Conservation (phyloP, 92 coral and sea anemone genomes). For the Paragorgia papillata region DNA sequence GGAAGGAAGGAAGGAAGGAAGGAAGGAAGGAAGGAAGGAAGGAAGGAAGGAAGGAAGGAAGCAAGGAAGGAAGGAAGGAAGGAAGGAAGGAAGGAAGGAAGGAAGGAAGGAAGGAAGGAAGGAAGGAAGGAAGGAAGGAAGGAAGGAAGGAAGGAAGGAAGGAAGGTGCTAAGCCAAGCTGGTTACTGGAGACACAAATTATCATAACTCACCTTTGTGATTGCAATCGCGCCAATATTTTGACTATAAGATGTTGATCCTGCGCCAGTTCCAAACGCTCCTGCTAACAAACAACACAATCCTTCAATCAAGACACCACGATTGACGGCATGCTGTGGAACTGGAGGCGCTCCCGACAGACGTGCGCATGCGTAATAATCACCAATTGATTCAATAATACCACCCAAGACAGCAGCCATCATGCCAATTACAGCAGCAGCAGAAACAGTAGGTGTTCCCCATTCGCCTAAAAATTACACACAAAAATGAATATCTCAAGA, state of each 20-base stretch:
- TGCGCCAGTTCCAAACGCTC: conserved; percentile 85
- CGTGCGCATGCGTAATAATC: conserved; percentile 90
- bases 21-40: background rate
- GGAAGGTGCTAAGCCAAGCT: background rate
- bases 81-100: no score
- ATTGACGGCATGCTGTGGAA: conserved; percentile 77
- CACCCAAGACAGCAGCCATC: conserved; percentile 82
- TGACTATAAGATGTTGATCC: conserved; percentile 88
- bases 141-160: conserved; percentile 21
- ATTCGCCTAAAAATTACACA: conserved; percentile 66
- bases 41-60: background rate
- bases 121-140: no score
- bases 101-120: no score
- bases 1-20: background rate
- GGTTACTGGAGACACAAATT: background rate
- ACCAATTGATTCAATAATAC: conserved; percentile 83
- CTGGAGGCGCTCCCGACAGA: conserved; percentile 83
- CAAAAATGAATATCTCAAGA: background rate
- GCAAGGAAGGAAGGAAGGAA: no score
- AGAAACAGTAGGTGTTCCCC: conserved; percentile 88
- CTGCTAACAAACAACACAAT: conserved; percentile 75
- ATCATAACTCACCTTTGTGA: conserved; percentile 69
- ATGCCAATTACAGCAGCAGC: conserved; percentile 79
- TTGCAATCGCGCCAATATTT: conserved; percentile 84
- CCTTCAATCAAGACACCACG: conserved; percentile 88